A percentile compares a stretch with the other conserved stretches of the same genome.
Conservation (phyloP, 2,113 vertebrate species). For the Bucco capensis region DNA sequence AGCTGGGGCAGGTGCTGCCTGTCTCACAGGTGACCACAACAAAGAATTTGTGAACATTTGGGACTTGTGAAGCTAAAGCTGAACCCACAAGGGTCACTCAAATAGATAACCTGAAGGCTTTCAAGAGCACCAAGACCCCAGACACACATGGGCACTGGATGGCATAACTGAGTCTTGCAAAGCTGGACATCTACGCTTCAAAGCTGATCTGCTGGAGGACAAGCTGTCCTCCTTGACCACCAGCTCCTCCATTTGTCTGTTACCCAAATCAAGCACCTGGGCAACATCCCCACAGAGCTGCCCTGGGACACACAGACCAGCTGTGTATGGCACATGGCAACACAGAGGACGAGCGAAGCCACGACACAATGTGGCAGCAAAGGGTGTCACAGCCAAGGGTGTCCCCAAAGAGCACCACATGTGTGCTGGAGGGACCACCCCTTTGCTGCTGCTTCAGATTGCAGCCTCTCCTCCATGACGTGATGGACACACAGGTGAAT, state of each 20-base stretch:
- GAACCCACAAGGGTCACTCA: neutral
- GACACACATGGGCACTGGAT: fast-evolving
- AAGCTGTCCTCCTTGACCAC: neutral
- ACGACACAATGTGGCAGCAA: fast-evolving
- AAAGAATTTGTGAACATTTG: too few relatives aligned
- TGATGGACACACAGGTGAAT: neutral
- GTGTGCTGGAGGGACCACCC: fast-evolving
- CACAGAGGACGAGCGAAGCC: neutral
- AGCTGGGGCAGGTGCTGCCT: neutral
- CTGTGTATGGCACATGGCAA: fast-evolving
- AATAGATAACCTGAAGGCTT: neutral
- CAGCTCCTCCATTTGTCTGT: fast-evolving
- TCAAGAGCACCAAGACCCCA: neutral
- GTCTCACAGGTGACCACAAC: too few relatives aligned
- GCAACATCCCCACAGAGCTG: fast-evolving
- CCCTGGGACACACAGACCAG: neutral
- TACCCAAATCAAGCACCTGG: neutral
- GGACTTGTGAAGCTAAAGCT: neutral
- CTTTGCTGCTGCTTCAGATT: neutral
- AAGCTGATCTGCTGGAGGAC: neutral
- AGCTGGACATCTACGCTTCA: fast-evolving
- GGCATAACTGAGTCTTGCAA: neutral
- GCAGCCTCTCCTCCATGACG: neutral
- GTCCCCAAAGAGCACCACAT: fast-evolving
- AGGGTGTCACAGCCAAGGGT: neutral